Conservation (phyloP, 2,113 vertebrate genomes). For the Anolis carolinensis region DNA sequence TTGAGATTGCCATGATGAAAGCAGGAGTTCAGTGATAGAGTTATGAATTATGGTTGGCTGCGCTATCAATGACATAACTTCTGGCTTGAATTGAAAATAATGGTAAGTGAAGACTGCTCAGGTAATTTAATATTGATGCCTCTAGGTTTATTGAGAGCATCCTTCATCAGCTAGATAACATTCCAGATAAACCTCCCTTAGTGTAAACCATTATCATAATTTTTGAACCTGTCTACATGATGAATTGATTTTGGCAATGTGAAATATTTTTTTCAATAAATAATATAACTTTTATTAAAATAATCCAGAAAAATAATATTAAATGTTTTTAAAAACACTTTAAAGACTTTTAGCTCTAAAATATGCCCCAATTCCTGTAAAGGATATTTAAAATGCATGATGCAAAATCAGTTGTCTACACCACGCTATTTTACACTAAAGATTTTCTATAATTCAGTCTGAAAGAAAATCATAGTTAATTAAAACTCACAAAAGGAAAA, state of each 20-base stretch:
- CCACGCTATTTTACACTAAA: not conserved
- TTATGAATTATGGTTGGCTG: slow-evolving; percentile 36
- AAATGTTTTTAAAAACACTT: not conserved
- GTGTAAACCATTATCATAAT: slow-evolving; percentile 56
- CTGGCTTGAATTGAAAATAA: slow-evolving; percentile 57
- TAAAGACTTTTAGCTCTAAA: slow-evolving; percentile 29
- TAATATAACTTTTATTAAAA: not conserved
- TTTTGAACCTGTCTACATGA: slow-evolving; percentile 27
- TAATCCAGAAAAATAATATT: not conserved
- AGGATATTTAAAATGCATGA: slow-evolving; percentile 31
- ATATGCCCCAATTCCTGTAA: slow-evolving; percentile 22
- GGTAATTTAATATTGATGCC: slow-evolving; percentile 61
- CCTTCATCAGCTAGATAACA: slow-evolving; percentile 49
- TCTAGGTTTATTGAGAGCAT: slow-evolving; percentile 39
- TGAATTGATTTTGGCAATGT: slow-evolving; percentile 19
- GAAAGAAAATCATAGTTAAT: slow-evolving; percentile 37
- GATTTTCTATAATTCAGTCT: slow-evolving; percentile 11
- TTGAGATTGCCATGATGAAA: slow-evolving; percentile 48
- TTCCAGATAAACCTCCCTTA: slow-evolving; percentile 46
- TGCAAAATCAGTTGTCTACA: not conserved
- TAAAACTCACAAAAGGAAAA: slow-evolving; percentile 47
- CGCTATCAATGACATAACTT: slow-evolving; percentile 41
- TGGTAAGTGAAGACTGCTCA: slow-evolving; percentile 40
- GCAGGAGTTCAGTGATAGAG: slow-evolving; percentile 34
- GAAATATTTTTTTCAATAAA: slow-evolving; percentile 59